Evolutionary conservation across 2,113 vertebrate species (phyloP).

Genomic region (Myrmophylax atrothorax): DNA sequence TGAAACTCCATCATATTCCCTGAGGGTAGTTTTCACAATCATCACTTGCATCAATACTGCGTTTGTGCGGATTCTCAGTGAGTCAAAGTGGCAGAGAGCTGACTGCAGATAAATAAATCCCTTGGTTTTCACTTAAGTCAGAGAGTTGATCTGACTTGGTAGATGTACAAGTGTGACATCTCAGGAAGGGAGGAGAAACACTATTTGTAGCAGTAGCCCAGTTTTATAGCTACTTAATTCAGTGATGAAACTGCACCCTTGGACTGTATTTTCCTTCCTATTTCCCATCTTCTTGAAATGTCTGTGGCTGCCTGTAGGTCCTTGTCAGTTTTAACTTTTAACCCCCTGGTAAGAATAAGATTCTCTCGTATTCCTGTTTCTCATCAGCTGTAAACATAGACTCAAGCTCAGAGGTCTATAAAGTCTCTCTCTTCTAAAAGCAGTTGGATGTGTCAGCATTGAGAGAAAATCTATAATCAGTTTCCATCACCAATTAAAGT

Average conservation of each 20-base stretch:
- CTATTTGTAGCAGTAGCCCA: neutral
- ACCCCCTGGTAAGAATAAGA: neutral
- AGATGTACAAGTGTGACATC: neutral
- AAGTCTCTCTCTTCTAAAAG: neutral
- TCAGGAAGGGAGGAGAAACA: slow-evolving; percentile 6
- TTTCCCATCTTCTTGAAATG: neutral
- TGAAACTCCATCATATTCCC: neutral
- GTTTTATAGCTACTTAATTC: slow-evolving; percentile 10
- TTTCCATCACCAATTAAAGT: neutral
- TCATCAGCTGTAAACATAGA: neutral
- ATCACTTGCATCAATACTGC: neutral
- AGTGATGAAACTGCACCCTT: neutral
- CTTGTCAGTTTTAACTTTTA: neutral
- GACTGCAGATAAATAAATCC: slow-evolving; percentile 13
- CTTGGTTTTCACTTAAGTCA: slow-evolving; percentile 34
- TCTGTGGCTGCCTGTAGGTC: accelerated
- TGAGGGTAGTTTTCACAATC: slow-evolving; percentile 16
- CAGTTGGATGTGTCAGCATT: neutral
- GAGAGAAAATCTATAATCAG: neutral
- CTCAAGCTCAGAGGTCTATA: neutral
- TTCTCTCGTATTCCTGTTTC: neutral
- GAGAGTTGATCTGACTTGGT: neutral
- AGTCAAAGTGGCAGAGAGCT: slow-evolving; percentile 12
- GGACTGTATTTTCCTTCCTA: neutral
- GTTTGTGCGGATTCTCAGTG: neutral